Percentiles rank a stretch among this genome's conserved stretches.
Evolutionary conservation across 2,113 vertebrate genomes (phyloP).

Genomic region (Serilophus lunatus): DNA sequence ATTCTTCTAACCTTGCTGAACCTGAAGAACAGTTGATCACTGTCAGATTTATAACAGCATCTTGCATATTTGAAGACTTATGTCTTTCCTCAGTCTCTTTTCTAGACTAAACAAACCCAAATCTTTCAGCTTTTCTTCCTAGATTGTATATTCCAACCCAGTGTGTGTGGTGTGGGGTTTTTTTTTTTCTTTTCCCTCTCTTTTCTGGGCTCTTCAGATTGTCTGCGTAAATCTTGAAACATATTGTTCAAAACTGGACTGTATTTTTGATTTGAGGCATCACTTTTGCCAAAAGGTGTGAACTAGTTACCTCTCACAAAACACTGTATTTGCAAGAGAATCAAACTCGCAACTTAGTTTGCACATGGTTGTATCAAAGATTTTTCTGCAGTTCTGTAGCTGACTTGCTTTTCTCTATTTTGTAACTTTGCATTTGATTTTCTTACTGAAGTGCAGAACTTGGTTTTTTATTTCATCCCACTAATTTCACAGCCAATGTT

Average conservation of each 20-base stretch:
- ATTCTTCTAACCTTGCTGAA: conserved; percentile 54
- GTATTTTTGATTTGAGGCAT: background rate
- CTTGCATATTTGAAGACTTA: conserved; percentile 59
- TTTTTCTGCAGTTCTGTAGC: background rate
- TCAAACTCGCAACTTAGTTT: background rate
- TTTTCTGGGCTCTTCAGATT: background rate
- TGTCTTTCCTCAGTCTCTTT: conserved; percentile 25
- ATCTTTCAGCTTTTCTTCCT: conserved; percentile 38
- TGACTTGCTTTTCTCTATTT: background rate
- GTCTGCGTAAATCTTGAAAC: background rate
- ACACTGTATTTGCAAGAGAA: background rate
- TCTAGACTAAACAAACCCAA: conserved; percentile 61
- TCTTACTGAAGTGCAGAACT: background rate
- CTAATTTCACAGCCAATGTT: background rate
- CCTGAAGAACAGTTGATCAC: conserved; percentile 53
- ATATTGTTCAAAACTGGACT: background rate
- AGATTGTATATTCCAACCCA: background rate
- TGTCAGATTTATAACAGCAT: conserved; percentile 46
- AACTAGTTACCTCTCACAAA: background rate
- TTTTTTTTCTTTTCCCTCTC: background rate
- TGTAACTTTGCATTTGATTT: background rate
- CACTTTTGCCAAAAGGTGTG: background rate
- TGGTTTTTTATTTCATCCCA: background rate
- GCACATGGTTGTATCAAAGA: background rate
- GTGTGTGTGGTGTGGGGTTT: background rate